Evolutionary conservation across 2,113 vertebrate genomes (phyloP).

Genomic region (Myanophis thanlyinensis): DNA sequence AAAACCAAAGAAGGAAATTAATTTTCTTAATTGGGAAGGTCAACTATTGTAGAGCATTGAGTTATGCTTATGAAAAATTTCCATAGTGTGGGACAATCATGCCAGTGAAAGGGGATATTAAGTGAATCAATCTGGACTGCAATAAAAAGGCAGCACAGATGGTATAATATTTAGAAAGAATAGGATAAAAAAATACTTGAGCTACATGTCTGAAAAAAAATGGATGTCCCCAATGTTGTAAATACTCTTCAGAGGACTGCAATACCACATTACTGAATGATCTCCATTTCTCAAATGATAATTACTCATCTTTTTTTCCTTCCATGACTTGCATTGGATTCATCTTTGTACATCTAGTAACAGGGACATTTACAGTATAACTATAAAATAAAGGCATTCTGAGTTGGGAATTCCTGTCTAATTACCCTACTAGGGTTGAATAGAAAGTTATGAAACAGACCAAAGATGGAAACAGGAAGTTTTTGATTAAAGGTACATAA

Average conservation of each 20-base stretch:
- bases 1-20: not conserved
- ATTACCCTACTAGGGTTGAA: not conserved
- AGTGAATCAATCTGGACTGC: constrained; percentile 60
- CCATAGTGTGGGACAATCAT: constrained; percentile 38
- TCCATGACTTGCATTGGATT: not conserved
- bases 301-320: not conserved
- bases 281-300: not conserved
- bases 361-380: not conserved
- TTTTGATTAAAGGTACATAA: too few species aligned
- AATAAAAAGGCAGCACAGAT: constrained; percentile 49
- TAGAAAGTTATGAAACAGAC: not conserved
- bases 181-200: constrained; percentile 45
- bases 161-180: constrained; percentile 24
- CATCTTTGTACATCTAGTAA: not conserved
- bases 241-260: not conserved
- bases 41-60: constrained; percentile 39
- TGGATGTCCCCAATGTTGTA: constrained; percentile 19
- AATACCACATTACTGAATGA: not conserved
- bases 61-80: constrained; percentile 58
- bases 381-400: not conserved
- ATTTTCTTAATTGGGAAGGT: constrained; percentile 42
- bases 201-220: constrained; percentile 15
- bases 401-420: not conserved
- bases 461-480: too few species aligned
- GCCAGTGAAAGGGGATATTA: constrained; percentile 43